Evolutionary conservation across 2,797 vertebrate species (phyloP).

Genomic region (Cossypha caffra): DNA sequence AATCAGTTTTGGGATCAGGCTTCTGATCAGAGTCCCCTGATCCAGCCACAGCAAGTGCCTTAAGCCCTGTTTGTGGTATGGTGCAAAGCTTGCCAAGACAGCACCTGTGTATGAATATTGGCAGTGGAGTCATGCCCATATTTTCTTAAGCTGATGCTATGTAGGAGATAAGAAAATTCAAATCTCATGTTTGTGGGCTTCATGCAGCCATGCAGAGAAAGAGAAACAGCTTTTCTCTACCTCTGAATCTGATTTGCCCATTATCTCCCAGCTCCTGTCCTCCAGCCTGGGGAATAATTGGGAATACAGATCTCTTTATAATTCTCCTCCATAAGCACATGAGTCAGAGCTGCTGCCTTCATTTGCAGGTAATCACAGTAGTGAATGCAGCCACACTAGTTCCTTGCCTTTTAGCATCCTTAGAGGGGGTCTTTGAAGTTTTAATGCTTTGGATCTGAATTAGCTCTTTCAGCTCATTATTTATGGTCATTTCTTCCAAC

Average conservation of each 20-base stretch:
- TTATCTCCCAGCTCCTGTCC: conserved; percentile 45
- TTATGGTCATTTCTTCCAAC: background rate
- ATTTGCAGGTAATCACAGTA: conserved; percentile 52
- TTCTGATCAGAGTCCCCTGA: background rate
- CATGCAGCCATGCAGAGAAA: background rate
- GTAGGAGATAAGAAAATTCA: background rate
- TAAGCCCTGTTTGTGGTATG: background rate
- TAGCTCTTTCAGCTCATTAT: background rate
- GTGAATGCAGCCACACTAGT: conserved; percentile 25
- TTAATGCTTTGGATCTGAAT: conserved; percentile 5
- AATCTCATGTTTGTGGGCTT: background rate
- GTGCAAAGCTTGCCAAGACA: background rate
- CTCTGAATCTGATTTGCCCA: conserved; percentile 41
- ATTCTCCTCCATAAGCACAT: conserved; percentile 51
- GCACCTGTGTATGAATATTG: background rate
- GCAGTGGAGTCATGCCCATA: background rate
- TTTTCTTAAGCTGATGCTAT: background rate
- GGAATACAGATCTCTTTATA: conserved; percentile 35
- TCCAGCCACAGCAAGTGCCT: background rate
- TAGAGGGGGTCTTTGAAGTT: background rate
- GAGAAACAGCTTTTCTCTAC: background rate
- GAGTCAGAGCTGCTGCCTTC: conserved; percentile 56
- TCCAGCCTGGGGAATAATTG: conserved; percentile 7
- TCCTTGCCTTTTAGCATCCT: conserved; percentile 13
- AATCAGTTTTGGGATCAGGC: background rate